A percentile compares a stretch with the other conserved stretches of the same genome.
Conservation (phyloP, 2,888 invertebrate genomes). For the Drosophila melanosoma region DNA sequence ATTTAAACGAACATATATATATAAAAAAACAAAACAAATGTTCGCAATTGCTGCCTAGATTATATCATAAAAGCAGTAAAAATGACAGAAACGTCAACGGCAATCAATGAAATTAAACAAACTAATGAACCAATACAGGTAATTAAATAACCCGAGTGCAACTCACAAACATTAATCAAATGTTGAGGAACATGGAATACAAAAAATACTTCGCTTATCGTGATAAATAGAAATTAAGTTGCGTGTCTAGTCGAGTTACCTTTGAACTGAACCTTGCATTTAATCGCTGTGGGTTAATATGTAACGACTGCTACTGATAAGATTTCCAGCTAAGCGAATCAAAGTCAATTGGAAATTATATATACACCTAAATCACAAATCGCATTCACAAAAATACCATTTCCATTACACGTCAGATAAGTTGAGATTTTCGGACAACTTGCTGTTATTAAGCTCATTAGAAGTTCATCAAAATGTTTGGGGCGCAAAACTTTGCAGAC, state of each 20-base stretch:
- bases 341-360: conserved; percentile 48
- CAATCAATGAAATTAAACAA: conserved; percentile 20
- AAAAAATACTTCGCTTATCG: conserved; percentile 22
- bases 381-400: conserved; percentile 5
- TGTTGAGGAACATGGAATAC: not conserved
- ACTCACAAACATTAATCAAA: conserved; percentile 38
- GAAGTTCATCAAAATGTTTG: conserved; percentile 64
- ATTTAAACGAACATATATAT: conserved; percentile 16
- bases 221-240: conserved; percentile 6
- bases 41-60: not conserved
- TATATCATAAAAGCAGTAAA: conserved; percentile 20
- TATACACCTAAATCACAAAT: not conserved
- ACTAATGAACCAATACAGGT: conserved; percentile 53
- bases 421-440: conserved; percentile 38
- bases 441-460: conserved; percentile 73
- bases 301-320: conserved; percentile 51
- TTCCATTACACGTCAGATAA: conserved; percentile 24
- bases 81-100: conserved; percentile 46
- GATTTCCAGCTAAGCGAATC: conserved; percentile 51
- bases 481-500: conserved; percentile 49
- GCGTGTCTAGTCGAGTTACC: conserved; percentile 15
- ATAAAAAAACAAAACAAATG: not conserved
- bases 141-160: conserved; percentile 45
- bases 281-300: conserved; percentile 42
- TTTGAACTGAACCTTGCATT: conserved; percentile 41